A percentile compares a stretch with the other conserved stretches of the same genome.
Evolutionary conservation across 2,797 vertebrate genomes (phyloP).

Genomic region (Sternarchorhynchus goeldii): DNA sequence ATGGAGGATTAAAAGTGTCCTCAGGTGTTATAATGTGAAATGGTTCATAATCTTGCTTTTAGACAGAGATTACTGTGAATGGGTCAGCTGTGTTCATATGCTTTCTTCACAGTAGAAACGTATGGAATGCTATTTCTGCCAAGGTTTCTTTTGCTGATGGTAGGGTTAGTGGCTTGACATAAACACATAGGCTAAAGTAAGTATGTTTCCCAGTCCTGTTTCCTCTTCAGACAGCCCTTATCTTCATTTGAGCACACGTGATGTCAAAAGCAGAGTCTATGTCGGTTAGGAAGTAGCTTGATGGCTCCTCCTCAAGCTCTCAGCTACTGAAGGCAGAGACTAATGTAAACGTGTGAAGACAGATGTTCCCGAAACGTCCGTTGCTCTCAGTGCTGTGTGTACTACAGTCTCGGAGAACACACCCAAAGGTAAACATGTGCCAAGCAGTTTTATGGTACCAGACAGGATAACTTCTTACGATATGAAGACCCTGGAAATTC

Average conservation of each 20-base stretch:
- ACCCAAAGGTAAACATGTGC: not conserved
- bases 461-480: not conserved
- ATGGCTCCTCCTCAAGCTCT: not conserved
- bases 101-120: not conserved
- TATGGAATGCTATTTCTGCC: not conserved
- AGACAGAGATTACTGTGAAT: not conserved
- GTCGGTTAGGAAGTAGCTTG: constrained; percentile 2
- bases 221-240: not conserved
- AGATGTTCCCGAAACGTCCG: constrained; percentile 26
- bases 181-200: not conserved
- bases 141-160: not conserved
- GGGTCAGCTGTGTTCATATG: not conserved
- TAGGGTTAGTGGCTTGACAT: constrained; percentile 3
- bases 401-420: not conserved
- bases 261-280: constrained; percentile 8
- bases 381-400: not conserved
- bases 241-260: constrained; percentile 3
- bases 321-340: not conserved
- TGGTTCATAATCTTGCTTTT: constrained; percentile 6
- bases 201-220: not conserved
- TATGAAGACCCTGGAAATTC: constrained; percentile 5
- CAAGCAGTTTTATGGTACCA: not conserved
- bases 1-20: not conserved
- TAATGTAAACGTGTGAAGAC: constrained; percentile 23
- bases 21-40: constrained; percentile 31